A percentile compares a stretch with the other conserved stretches of the same genome.
Conservation (phyloP, 2,888 invertebrate species). For the Drosophila fulvimacula region DNA sequence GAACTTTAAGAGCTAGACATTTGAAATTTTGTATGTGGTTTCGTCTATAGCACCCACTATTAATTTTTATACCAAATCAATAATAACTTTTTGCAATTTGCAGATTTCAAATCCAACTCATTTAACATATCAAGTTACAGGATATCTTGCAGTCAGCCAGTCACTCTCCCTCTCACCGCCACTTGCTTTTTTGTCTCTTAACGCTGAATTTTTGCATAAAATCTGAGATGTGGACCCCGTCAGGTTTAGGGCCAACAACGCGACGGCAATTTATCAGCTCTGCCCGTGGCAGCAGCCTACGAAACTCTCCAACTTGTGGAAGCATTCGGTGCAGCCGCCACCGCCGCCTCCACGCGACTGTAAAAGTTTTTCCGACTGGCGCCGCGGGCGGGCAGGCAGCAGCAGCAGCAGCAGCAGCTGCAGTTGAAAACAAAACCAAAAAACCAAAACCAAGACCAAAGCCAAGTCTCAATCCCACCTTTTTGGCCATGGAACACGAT, state of each 20-base stretch:
- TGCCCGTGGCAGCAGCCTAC: constrained; percentile 59
- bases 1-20: neutral
- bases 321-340: constrained; percentile 11
- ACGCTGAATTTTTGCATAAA: constrained; percentile 67
- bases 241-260: constrained; percentile 57
- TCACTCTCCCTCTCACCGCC: neutral
- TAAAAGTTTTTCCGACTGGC: constrained; percentile 65
- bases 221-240: constrained; percentile 47
- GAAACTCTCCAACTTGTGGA: constrained; percentile 25
- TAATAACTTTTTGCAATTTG: neutral
- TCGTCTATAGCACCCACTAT: neutral
- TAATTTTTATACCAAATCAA: too few species aligned
- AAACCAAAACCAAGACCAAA: constrained; percentile 6
- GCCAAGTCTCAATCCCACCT: constrained; percentile 46
- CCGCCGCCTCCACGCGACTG: constrained; percentile 34
- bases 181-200: constrained; percentile 10
- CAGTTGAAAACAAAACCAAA: constrained; percentile 22
- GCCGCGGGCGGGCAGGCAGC: constrained; percentile 62
- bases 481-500: constrained; percentile 66
- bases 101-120: neutral
- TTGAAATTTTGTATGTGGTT: neutral
- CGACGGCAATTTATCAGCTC: constrained; percentile 71
- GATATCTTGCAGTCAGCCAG: neutral
- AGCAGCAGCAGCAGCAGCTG: constrained; percentile 14
- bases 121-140: too few species aligned